Evolutionary conservation across 2,888 invertebrate genomes (phyloP).

Genomic region (Sycophila texana): DNA sequence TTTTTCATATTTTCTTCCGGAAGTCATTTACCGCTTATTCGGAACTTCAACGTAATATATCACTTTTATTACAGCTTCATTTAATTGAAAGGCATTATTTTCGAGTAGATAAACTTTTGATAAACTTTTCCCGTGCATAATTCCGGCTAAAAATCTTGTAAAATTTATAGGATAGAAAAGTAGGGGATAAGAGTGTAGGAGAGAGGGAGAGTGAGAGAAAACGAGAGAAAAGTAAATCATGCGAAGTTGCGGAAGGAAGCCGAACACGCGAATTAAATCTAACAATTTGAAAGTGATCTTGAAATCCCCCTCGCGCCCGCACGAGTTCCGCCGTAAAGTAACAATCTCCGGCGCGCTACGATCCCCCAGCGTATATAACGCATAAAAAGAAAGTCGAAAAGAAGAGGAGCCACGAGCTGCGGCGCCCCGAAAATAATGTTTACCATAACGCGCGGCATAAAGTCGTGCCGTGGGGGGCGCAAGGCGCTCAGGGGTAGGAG

Average conservation of each 20-base stretch:
- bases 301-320: constrained; percentile 16
- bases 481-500: neutral
- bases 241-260: constrained; percentile 10
- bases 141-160: neutral
- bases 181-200: too few relatives aligned
- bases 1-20: too few relatives aligned
- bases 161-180: too few relatives aligned
- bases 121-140: too few relatives aligned
- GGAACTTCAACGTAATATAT: too few relatives aligned
- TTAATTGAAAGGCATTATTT: too few relatives aligned
- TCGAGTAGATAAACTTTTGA: too few relatives aligned
- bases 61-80: too few relatives aligned
- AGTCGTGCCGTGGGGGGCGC: neutral
- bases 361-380: constrained; percentile 29
- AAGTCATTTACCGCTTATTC: too few relatives aligned
- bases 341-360: constrained; percentile 32
- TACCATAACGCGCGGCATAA: constrained; percentile 14
- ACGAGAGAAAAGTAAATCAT: constrained; percentile 17
- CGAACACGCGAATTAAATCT: constrained; percentile 53
- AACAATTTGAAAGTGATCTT: constrained; percentile 56
- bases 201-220: neutral
- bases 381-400: constrained; percentile 46
- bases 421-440: constrained; percentile 46
- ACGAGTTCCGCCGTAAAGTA: constrained; percentile 48
- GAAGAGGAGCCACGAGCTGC: constrained; percentile 10